Percentiles rank a stretch among this genome's conserved stretches.
Conservation (phyloP, 2,797 vertebrate species). For the Falco cherrug region DNA sequence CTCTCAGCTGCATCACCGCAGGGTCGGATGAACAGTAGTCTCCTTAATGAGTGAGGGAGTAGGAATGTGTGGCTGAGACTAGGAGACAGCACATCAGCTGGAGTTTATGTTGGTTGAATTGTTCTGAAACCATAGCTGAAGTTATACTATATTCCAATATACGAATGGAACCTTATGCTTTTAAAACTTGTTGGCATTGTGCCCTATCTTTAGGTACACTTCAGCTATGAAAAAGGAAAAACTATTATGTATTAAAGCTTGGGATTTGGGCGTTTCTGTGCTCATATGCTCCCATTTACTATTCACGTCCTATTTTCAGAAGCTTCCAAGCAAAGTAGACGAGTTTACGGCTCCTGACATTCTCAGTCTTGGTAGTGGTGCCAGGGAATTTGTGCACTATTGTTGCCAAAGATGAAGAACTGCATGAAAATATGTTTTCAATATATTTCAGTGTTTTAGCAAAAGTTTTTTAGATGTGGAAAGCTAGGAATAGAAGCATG, state of each 20-base stretch:
- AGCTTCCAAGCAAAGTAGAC: conserved; percentile 3
- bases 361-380: not conserved
- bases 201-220: not conserved
- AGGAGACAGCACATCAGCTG: not conserved
- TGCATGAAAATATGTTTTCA: conserved; percentile 30
- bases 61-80: not conserved
- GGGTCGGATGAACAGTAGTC: not conserved
- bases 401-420: conserved; percentile 29
- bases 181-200: not conserved
- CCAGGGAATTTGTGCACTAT: conserved; percentile 29
- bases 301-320: not conserved
- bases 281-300: not conserved
- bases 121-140: not conserved
- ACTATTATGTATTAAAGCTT: not conserved
- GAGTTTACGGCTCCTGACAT: not conserved
- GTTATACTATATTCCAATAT: not conserved
- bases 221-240: not conserved
- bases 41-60: not conserved
- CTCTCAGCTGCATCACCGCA: not conserved
- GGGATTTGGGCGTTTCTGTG: not conserved
- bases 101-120: not conserved
- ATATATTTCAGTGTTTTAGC: conserved; percentile 6
- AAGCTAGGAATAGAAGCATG: not conserved
- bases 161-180: not conserved
- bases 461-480: not conserved